Conservation (phyloP, 2,113 vertebrate species). For the Chitala chitala region DNA sequence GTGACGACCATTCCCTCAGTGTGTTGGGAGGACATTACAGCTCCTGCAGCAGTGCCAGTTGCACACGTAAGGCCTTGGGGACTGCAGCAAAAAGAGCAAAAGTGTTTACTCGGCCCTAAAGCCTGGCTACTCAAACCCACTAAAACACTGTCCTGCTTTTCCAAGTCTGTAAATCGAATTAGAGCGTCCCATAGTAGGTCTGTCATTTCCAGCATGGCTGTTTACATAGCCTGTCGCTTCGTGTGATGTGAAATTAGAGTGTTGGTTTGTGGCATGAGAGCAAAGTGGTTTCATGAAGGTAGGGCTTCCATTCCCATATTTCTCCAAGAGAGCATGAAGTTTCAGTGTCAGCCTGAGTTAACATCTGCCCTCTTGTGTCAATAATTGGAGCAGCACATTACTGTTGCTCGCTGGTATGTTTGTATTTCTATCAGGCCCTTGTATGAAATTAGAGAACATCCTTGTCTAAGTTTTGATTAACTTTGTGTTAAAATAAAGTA, state of each 20-base stretch:
- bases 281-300: background rate
- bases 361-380: constrained; percentile 16
- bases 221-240: constrained; percentile 16
- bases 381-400: background rate
- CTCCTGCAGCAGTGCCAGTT: background rate
- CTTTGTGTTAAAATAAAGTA: no score
- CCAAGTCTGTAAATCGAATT: constrained; percentile 34
- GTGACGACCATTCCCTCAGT: background rate
- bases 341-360: background rate
- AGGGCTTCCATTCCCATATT: background rate
- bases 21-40: constrained; percentile 9
- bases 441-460: no score
- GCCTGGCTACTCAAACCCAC: constrained; percentile 24
- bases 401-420: background rate
- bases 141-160: constrained; percentile 27
- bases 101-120: constrained; percentile 30
- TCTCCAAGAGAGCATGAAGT: background rate
- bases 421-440: background rate
- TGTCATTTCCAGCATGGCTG: constrained; percentile 24
- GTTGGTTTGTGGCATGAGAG: background rate
- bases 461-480: no score
- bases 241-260: constrained; percentile 8
- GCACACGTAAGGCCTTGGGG: constrained; percentile 5
- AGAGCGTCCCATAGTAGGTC: background rate
- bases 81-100: constrained; percentile 27